phyloP scores from a whole-genome alignment of 2,888 invertebrate species.

The Arrhopalites spinosus region DNA sequence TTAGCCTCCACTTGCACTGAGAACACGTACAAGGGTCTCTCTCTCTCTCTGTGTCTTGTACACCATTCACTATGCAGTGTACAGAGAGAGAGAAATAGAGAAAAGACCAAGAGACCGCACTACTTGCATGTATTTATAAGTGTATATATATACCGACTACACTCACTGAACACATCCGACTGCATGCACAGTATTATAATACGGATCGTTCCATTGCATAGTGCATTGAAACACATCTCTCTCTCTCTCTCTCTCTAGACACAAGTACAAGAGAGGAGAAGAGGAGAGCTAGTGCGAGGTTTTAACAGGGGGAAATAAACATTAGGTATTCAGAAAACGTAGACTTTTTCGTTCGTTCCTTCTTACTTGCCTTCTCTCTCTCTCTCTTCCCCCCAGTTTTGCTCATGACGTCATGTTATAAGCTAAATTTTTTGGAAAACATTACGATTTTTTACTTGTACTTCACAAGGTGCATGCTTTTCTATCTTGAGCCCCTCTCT shows the following conservation, averaged over 20 bases:
- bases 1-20: neutral
- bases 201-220: conserved; percentile 14
- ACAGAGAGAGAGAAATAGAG: conserved; percentile 3
- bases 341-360: conserved; percentile 31
- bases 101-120: neutral
- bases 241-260: neutral
- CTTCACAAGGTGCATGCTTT: neutral
- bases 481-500: neutral
- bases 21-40: neutral
- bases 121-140: conserved; percentile 12
- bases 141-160: neutral
- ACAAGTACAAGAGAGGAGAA: conserved; percentile 18
- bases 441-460: neutral
- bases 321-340: conserved; percentile 29
- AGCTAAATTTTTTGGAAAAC: conserved; percentile 31
- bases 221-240: conserved; percentile 13
- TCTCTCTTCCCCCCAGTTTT: conserved; percentile 29
- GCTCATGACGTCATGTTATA: conserved; percentile 31
- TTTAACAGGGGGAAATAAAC: conserved; percentile 22
- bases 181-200: neutral
- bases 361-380: neutral
- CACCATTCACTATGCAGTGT: neutral
- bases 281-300: conserved; percentile 11
- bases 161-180: conserved; percentile 22
- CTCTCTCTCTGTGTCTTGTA: neutral